Evolutionary conservation across 1,140 invertebrate genomes (phyloP).

Genomic region (Agrypnia vestita): DNA sequence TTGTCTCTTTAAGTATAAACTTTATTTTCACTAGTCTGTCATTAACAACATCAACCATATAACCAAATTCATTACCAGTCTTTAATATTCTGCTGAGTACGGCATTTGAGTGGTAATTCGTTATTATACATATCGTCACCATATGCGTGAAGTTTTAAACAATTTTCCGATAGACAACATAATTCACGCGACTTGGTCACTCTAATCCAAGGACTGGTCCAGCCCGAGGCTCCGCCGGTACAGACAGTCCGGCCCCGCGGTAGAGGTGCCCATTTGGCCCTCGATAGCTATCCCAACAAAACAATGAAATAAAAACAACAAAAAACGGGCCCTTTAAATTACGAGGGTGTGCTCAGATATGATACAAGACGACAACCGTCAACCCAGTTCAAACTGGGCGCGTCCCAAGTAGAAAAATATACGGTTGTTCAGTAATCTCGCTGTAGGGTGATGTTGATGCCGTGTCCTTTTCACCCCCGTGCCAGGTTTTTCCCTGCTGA

Average conservation of each 20-base stretch:
- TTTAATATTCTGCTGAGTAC: too few species aligned
- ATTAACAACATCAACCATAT: too few species aligned
- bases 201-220: neutral
- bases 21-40: too few species aligned
- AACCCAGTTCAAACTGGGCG: neutral
- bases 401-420: neutral
- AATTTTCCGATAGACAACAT: too few species aligned
- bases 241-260: constrained; percentile 17
- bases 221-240: constrained; percentile 2
- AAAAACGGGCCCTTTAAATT: neutral
- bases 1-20: too few species aligned
- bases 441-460: neutral
- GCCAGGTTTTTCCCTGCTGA: neutral
- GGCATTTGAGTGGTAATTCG: too few species aligned
- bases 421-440: neutral
- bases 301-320: constrained; percentile 29
- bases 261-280: constrained; percentile 4
- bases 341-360: constrained; percentile 23
- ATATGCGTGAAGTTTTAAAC: too few species aligned
- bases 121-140: too few species aligned
- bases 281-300: constrained; percentile 20
- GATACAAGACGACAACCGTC: neutral
- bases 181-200: neutral
- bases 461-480: neutral
- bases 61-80: too few species aligned